Evolutionary conservation across 1,140 invertebrate genomes (phyloP), one percentile per base, ranked within the genome.

Genomic region (Drosophila lacteicornis): DNA sequence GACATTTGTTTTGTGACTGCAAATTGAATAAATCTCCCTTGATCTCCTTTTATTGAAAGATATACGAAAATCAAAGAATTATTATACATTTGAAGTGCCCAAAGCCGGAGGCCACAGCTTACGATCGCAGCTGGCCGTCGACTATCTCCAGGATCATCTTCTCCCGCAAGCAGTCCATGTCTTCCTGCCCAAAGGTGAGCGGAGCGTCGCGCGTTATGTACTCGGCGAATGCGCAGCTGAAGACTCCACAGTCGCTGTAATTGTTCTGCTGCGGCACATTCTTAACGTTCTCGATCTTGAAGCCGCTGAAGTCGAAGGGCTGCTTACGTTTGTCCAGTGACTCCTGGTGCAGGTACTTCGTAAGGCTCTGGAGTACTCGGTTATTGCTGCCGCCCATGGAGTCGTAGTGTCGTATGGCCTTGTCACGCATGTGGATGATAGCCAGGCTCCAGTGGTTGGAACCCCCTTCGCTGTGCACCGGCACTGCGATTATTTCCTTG

Each of bases 131-230:
- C 22, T 94, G 93, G 5, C 94, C 94, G 38, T 93, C 94, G 25
- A 97, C 92, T 60, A 99, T 98, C 94, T 99, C 98, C 70, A 98
- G 96, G 4, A 97, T 95, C 96, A 99, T 99, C 94, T 98, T 96
- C 36, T 95, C 94, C 46, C 99, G 94, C 88, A 99, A 97, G 86
- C 98, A 98, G 0, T 96, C 97, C 98, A 99, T 99, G 92, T 99
- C 19, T 2, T 22, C 2, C 27, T 17, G 3, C 3, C 2, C 27
- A 33, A 22, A 22, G 19, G 19, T 22, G 19, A 22, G 19, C 1
- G 19, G 19, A 22, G 19, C 19, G 19, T 22, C 19, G 19, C 19
- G 19, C 19, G 19, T 22, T 22, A 22, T 22, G 19, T 22, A 22
- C 19, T 22, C 19, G 19, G 19, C 19, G 2, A 22, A 22, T 1